Evolutionary conservation across 1,140 invertebrate genomes (phyloP), one percentile per base, ranked within the genome.

Genomic region (Microplitis demolitor): DNA sequence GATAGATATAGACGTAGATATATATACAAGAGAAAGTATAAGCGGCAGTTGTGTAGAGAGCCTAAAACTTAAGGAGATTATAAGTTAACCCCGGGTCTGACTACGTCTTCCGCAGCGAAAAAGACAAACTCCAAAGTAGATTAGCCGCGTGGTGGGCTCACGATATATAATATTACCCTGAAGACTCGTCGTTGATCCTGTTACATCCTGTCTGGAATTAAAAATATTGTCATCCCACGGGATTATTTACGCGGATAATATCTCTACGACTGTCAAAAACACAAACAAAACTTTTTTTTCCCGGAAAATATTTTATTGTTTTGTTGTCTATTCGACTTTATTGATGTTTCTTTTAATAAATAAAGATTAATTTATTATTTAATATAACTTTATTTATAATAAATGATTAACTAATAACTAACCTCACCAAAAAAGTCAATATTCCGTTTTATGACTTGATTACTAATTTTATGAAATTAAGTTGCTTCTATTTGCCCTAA

Each of bases 221-320:
- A 86, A 85, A 85, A 85, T 85, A 85, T 86, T 86, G 82, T 84
- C 82, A 82, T 84, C 80, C 80, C 66, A 74, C 24, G 51, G 74
- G 80, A 83, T 85, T 83, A 84, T 78, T 77, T 74, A 63, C 61
- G 14, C 33, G 77, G 80, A 84, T 85, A 83, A 81, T 83, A 81
- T 80, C 80, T 78, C 68, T 34, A 66, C 64, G 68, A 67, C 77
- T 83, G 80, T 84, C 82, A 83, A 11, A 45, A 84, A 84, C 79
- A 81, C 66, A 77, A 80, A 76, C 74, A 76, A 80, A 78, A 78
- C 75, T 82, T 83, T 77, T 72, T 51, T 70, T 14, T 54, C 24
- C 61, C 61, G 56, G 54, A 24, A 58, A 4, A 31, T 58, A 45
- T 45, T 11, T 45, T 11, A 45, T 45, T 45, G 39, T 45, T 45